Conservation (phyloP, 2,888 invertebrate species). For the Nephrotoma guestfalica region DNA sequence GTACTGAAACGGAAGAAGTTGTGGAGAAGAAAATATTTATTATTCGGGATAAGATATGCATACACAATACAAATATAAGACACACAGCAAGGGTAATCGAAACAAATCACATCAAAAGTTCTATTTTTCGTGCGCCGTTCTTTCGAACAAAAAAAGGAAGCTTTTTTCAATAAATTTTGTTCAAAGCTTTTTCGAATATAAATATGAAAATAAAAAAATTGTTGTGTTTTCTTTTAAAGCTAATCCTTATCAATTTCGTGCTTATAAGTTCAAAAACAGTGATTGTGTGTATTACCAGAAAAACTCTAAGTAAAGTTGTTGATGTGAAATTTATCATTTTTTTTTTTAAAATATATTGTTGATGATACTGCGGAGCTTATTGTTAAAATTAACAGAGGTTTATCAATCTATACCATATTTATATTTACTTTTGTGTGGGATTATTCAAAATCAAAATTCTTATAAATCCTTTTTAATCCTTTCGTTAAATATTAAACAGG, state of each 20-base stretch:
- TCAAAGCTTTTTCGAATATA: neutral
- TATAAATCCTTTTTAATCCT: neutral
- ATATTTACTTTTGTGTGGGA: neutral
- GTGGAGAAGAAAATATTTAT: neutral
- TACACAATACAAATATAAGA: neutral
- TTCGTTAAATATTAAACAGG: neutral
- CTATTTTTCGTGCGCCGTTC: neutral
- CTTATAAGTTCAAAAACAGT: neutral
- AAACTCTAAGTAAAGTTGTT: neutral
- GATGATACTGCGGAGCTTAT: neutral
- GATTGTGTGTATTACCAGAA: neutral
- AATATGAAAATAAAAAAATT: neutral
- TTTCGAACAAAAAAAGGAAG: neutral
- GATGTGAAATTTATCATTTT: neutral
- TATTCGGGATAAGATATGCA: neutral
- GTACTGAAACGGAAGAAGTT: neutral
- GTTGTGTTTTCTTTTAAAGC: neutral
- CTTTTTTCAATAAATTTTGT: neutral
- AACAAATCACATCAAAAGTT: neutral
- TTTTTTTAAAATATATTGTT: neutral
- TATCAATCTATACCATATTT: neutral
- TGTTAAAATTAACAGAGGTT: neutral
- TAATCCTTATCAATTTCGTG: neutral
- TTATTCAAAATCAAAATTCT: neutral
- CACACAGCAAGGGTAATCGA: neutral